Percentiles rank a stretch among this genome's conserved stretches.
Conservation (phyloP, 1,140 invertebrate genomes). For the Pollicipes pollicipes region DNA sequence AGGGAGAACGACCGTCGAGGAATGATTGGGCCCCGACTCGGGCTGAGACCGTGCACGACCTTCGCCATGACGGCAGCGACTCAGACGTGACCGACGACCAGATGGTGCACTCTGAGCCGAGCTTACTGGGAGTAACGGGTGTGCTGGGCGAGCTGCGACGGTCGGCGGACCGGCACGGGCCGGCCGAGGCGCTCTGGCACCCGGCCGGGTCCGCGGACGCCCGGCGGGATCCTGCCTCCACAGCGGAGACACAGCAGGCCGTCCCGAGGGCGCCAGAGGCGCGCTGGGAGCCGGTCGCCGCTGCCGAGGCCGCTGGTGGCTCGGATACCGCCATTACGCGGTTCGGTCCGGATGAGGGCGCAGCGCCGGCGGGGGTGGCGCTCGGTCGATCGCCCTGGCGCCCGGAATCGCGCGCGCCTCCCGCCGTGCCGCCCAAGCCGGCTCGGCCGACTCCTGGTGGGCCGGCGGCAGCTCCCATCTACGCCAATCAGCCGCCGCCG, state of each 20-base stretch:
- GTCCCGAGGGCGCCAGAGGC: background rate
- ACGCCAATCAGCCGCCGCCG: background rate
- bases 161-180: background rate
- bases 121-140: background rate
- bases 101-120: background rate
- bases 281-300: background rate
- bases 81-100: background rate
- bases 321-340: constrained; percentile 1
- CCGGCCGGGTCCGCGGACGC: background rate
- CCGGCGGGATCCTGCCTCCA: background rate
- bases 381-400: constrained; percentile 15
- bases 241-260: too few species aligned
- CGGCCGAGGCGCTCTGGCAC: background rate
- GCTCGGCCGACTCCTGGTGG: constrained; percentile 14
- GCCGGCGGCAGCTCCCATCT: background rate
- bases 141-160: background rate
- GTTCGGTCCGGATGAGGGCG: constrained; percentile 11
- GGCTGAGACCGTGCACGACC: background rate
- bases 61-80: background rate
- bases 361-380: too few species aligned
- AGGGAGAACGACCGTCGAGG: constrained; percentile 29
- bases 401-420: constrained; percentile 5
- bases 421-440: constrained; percentile 12
- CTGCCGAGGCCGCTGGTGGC: background rate
- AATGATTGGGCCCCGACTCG: constrained; percentile 13